These are phyloP conservation scores for Drosophila anomalata DNA, from an alignment of 2,888 invertebrate species.

Conservation along the genomic window DNA sequence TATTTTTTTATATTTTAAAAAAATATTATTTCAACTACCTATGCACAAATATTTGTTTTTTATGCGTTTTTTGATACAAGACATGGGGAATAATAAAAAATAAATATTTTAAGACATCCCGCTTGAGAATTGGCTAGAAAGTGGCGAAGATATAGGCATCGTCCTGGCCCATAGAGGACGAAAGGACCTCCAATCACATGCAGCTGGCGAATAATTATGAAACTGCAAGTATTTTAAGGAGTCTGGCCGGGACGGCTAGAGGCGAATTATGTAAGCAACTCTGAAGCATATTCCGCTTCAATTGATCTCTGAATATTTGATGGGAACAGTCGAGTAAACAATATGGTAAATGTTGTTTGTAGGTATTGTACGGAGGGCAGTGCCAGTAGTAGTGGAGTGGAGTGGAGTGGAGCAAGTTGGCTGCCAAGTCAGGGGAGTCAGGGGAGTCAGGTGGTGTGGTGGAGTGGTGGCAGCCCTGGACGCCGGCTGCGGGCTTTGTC, in stretches of 20 bases:
- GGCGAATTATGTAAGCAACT: slow-evolving; percentile 29
- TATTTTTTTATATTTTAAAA: too few species aligned
- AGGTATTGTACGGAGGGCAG: not conserved
- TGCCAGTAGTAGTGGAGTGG: too few species aligned
- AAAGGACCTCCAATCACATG: too few species aligned
- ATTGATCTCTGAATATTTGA: slow-evolving; percentile 44
- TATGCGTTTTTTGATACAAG: too few species aligned
- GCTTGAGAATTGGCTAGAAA: too few species aligned
- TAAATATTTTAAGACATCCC: too few species aligned
- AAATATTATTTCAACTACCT: too few species aligned
- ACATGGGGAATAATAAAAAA: too few species aligned
- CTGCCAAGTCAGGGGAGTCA: not conserved
- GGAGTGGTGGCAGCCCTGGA: slow-evolving; percentile 17
- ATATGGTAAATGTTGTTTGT: slow-evolving; percentile 37
- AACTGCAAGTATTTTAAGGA: not conserved
- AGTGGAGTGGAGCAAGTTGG: slow-evolving; percentile 5
- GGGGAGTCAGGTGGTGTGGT: not conserved
- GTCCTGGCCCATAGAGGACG: too few species aligned
- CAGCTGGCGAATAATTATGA: slow-evolving; percentile 3
- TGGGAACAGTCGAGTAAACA: slow-evolving; percentile 43
- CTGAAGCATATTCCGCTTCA: slow-evolving; percentile 32
- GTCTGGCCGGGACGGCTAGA: not conserved
- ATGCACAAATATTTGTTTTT: too few species aligned
- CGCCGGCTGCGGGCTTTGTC: slow-evolving; percentile 17
- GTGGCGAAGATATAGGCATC: too few species aligned